Conservation (phyloP, 1,140 invertebrate genomes). For the Helicoverpa zea region DNA sequence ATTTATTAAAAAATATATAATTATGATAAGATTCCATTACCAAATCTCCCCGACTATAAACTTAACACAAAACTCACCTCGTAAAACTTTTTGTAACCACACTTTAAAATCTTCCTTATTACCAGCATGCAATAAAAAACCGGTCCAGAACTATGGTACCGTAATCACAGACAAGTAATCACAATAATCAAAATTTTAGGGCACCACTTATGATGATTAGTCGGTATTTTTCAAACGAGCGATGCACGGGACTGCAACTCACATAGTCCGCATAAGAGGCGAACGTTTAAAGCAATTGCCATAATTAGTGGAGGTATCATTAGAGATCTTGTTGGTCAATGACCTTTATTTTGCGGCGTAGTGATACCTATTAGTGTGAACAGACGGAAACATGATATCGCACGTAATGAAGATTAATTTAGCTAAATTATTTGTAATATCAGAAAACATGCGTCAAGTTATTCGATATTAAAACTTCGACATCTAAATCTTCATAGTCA, state of each 20-base stretch:
- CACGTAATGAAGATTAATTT: too few relatives aligned
- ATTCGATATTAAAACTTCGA: too few relatives aligned
- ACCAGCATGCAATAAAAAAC: neutral
- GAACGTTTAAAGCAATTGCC: conserved; percentile 47
- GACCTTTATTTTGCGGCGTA: conserved; percentile 10
- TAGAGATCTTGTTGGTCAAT: conserved; percentile 41
- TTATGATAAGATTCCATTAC: neutral
- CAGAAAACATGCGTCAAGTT: too few relatives aligned
- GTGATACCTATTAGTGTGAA: neutral
- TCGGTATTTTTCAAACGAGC: conserved; percentile 33
- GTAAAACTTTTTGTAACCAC: neutral
- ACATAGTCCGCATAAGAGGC: conserved; percentile 39
- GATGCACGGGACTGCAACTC: conserved; percentile 9
- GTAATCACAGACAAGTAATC: conserved; percentile 14
- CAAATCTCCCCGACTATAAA: neutral
- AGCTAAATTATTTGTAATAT: too few relatives aligned
- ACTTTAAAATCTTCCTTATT: neutral
- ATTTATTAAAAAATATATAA: too few relatives aligned
- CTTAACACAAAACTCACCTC: neutral
- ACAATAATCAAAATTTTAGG: conserved; percentile 47
- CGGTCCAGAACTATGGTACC: neutral
- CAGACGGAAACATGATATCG: neutral
- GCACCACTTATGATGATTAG: conserved; percentile 15
- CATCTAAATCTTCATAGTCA: too few relatives aligned
- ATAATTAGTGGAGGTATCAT: conserved; percentile 46